Evolutionary conservation across 64 coral and sea anemone species (phyloP), one percentile per base, ranked within the genome.

Genomic region (Anthopleura sola): DNA sequence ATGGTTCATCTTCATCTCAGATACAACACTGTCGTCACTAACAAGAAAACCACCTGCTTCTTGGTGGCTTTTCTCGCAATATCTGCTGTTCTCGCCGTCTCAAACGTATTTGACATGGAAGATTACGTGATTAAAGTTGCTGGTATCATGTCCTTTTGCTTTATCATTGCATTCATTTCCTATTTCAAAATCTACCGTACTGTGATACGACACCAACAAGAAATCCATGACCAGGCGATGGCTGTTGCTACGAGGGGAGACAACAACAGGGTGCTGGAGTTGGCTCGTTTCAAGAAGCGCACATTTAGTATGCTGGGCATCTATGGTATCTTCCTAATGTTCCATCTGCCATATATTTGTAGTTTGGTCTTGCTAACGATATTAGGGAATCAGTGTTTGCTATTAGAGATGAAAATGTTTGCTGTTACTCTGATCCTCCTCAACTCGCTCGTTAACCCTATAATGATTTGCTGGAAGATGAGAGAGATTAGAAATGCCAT

Each of bases 1-100:
- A 46, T 81, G 38, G 12, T 81, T 53, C 78, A 81, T 81, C 4
- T 81, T 46, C 78, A 81, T 31, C 78, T 81, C 33, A 46, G 78
- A 46, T 81, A 81, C 78, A 81, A 81, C 32, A n/a, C 37, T 53
- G 8, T 53, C 8, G 49, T 81, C 23, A 81, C 78, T 28, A 81
- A 81, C 13, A 81, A 44, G 21, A 46, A 5, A 49, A 36, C 17
- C 12, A 37, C 32, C 33, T 16, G 7, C 12, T 16, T 11, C 3
- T 6, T 81, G 21, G 13, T 20, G 24, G 39, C 15, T 48, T 48
- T 81, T 3, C 8, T 81, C 3, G 24, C 26, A 0, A n/a, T 46
- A 16, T 81, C 38, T 24, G 49, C 19, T 28, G 24, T 21, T 32
- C 15, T 46, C 14, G 26, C 37, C 11, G 32, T 23, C 1, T 23